Evolutionary conservation across 2,113 vertebrate genomes (phyloP).

Genomic region (Gallinago jamesoni): DNA sequence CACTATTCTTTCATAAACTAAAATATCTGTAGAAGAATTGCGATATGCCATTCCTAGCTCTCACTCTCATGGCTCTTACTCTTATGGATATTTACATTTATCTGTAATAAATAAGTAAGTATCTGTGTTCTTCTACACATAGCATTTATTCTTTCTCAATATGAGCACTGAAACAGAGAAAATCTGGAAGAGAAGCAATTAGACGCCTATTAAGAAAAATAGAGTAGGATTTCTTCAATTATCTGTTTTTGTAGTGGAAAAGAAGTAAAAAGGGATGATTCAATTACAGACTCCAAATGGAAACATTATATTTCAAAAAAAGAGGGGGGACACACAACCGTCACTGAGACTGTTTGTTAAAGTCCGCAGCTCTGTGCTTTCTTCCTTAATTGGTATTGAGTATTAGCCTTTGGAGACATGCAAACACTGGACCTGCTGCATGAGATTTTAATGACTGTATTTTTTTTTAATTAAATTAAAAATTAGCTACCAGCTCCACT

Average conservation of each 20-base stretch:
- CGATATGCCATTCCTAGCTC: not conserved
- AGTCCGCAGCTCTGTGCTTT: not conserved
- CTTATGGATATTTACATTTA: not conserved
- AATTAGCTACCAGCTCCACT: not conserved
- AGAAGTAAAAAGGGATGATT: not conserved
- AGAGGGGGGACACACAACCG: fast-evolving
- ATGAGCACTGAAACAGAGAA: not conserved
- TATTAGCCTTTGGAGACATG: not conserved
- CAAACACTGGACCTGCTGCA: not conserved
- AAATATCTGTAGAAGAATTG: not conserved
- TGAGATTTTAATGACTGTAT: not conserved
- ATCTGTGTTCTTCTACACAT: not conserved
- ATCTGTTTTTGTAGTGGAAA: not conserved
- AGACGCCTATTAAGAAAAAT: not conserved
- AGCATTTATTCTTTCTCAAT: not conserved
- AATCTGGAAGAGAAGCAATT: not conserved
- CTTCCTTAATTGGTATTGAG: not conserved
- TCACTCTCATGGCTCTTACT: not conserved
- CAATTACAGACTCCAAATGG: not conserved
- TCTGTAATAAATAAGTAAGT: not conserved
- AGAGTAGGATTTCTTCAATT: not conserved
- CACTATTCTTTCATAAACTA: not conserved
- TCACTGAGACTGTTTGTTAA: not conserved
- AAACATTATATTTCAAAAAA: not conserved
- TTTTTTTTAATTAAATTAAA: not conserved